Conservation (phyloP, 2,888 invertebrate genomes). For the Emmelina monodactyla region DNA sequence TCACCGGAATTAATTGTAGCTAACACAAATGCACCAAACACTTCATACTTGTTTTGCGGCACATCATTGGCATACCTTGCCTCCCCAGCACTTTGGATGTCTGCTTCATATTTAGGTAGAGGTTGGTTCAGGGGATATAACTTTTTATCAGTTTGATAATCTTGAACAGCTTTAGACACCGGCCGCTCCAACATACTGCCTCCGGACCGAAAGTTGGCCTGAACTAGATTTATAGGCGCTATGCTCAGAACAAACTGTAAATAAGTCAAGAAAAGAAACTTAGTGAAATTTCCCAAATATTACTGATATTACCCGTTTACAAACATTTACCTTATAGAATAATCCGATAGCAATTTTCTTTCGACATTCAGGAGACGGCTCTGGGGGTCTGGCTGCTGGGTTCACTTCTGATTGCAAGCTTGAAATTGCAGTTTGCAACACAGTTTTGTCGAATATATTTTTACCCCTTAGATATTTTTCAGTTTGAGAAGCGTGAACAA, state of each 20-base stretch:
- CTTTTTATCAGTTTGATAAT: conserved; percentile 67
- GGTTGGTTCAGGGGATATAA: conserved; percentile 76
- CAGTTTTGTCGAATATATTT: conserved; percentile 35
- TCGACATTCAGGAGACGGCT: conserved; percentile 65
- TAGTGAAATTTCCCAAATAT: background rate
- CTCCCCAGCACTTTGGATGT: conserved; percentile 71
- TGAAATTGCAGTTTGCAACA: conserved; percentile 38
- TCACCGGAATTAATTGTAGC: conserved; percentile 65
- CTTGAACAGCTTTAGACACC: conserved; percentile 67
- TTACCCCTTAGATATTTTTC: conserved; percentile 56
- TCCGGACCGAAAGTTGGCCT: conserved; percentile 53
- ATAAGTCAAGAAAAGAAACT: background rate
- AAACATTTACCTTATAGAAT: conserved; percentile 73
- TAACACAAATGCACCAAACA: conserved; percentile 73
- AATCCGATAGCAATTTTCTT: conserved; percentile 67
- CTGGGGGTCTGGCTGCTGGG: conserved; percentile 40
- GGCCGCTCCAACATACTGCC: conserved; percentile 58
- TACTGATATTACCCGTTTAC: background rate
- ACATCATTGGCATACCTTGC: conserved; percentile 73
- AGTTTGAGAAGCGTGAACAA: conserved; percentile 55
- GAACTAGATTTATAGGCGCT: conserved; percentile 42
- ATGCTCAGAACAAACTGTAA: conserved; percentile 64
- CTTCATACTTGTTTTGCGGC: conserved; percentile 64
- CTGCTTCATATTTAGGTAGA: conserved; percentile 69
- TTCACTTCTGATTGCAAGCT: conserved; percentile 27